Evolutionary conservation across 2,113 vertebrate species (phyloP).

Genomic region (Pseudopodoces humilis): DNA sequence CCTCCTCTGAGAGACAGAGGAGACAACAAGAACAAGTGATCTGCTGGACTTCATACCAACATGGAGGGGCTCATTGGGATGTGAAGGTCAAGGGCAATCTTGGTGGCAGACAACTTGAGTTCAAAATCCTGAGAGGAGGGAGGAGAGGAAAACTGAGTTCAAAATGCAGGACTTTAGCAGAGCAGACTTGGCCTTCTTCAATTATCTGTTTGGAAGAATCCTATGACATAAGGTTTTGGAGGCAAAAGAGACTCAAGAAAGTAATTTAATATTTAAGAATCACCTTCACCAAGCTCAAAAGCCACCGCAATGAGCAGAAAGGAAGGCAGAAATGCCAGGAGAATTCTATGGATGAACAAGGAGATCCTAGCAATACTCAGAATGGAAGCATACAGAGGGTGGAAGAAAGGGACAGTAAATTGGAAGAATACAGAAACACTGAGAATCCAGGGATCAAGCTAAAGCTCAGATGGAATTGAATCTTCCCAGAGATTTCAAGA

Average conservation of each 20-base stretch:
- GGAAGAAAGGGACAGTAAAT: not conserved
- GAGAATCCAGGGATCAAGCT: not conserved
- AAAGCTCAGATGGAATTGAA: not conserved
- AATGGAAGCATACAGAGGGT: not conserved
- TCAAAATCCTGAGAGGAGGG: not conserved
- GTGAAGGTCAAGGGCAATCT: not conserved
- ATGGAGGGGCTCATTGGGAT: fast-evolving
- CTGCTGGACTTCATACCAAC: not conserved
- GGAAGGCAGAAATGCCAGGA: not conserved
- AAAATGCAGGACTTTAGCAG: not conserved
- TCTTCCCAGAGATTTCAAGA: not conserved
- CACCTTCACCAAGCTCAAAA: not conserved
- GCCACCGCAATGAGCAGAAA: not conserved
- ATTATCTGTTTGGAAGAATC: not conserved
- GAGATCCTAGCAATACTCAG: not conserved
- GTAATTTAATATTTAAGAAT: not conserved
- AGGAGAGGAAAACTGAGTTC: not conserved
- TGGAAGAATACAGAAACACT: not conserved
- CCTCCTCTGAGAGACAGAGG: not conserved
- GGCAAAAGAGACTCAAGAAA: not conserved
- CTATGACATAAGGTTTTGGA: not conserved
- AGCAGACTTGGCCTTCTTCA: not conserved
- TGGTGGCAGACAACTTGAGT: not conserved
- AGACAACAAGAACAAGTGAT: not conserved
- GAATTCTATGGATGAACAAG: not conserved